These are phyloP conservation scores for Linyphia triangularis DNA, from an alignment of 2,888 invertebrate species.

Conservation along the genomic window DNA sequence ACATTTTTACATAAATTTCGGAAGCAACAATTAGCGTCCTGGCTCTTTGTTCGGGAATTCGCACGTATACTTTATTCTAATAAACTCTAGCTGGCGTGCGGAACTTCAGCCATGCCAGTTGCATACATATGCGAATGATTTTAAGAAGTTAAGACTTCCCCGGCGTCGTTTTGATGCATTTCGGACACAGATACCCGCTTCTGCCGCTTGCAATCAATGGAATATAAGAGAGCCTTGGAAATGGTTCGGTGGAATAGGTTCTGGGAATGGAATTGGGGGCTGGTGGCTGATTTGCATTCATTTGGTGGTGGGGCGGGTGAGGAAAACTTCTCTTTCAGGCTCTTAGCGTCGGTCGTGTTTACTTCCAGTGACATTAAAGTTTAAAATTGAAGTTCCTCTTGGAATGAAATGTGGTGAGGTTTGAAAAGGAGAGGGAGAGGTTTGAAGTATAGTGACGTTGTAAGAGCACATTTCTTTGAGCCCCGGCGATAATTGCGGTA, in stretches of 20 bases:
- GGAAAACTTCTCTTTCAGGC: conserved; percentile 40
- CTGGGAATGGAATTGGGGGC: background rate
- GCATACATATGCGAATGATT: conserved; percentile 63
- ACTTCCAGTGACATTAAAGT: conserved; percentile 52
- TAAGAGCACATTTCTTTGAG: background rate
- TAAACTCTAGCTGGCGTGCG: conserved; percentile 41
- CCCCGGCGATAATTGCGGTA: background rate
- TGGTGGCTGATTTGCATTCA: conserved; percentile 63
- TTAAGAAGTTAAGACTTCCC: conserved; percentile 58
- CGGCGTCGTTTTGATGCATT: conserved; percentile 19
- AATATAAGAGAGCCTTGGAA: background rate
- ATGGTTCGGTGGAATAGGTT: background rate
- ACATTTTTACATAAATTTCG: conserved; percentile 65
- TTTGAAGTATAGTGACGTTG: background rate
- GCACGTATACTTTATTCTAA: conserved; percentile 57
- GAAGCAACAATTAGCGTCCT: conserved; percentile 56
- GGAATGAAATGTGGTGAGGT: background rate
- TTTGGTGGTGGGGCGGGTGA: conserved; percentile 11
- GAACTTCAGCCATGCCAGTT: conserved; percentile 19
- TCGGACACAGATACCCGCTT: conserved; percentile 18
- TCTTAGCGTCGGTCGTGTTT: conserved; percentile 48
- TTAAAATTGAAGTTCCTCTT: conserved; percentile 48
- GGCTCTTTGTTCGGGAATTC: conserved; percentile 14
- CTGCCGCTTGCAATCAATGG: conserved; percentile 45
- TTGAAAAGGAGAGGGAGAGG: background rate